phyloP scores from a whole-genome alignment of 2,113 vertebrate genomes.

The Chascanopsetta lugubris region DNA sequence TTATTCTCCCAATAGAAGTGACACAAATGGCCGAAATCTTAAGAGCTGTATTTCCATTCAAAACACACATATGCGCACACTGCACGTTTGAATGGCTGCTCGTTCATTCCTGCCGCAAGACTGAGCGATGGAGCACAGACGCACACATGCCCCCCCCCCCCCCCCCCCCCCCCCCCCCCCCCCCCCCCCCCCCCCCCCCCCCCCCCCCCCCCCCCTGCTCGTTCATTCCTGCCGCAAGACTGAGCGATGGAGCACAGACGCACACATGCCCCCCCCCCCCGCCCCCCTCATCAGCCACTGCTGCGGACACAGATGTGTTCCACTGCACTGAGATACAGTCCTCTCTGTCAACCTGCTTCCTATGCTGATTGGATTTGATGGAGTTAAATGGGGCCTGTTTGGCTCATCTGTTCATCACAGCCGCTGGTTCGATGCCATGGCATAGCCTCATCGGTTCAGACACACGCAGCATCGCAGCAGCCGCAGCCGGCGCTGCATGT shows the following conservation, averaged over 20 bases:
- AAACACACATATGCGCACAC: constrained; percentile 13
- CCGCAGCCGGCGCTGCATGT: constrained; percentile 35
- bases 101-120: too few species aligned
- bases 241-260: constrained; percentile 53
- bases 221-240: too few species aligned
- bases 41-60: too few species aligned
- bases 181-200: too few species aligned
- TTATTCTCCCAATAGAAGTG: too few species aligned
- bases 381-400: constrained; percentile 44
- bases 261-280: constrained; percentile 20
- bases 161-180: too few species aligned
- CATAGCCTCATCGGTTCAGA: constrained; percentile 33
- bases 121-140: constrained; percentile 56
- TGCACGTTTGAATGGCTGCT: constrained; percentile 29
- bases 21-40: too few species aligned
- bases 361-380: constrained; percentile 65
- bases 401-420: constrained; percentile 54
- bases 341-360: constrained; percentile 58
- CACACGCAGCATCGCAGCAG: constrained; percentile 9
- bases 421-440: constrained; percentile 12
- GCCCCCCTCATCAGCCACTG: constrained; percentile 25
- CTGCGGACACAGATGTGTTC: constrained; percentile 43
- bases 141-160: constrained; percentile 16
- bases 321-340: constrained; percentile 9
- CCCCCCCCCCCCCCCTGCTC: too few species aligned